Evolutionary conservation across 2,888 invertebrate species (phyloP).

Genomic region (Drosophila yooni): DNA sequence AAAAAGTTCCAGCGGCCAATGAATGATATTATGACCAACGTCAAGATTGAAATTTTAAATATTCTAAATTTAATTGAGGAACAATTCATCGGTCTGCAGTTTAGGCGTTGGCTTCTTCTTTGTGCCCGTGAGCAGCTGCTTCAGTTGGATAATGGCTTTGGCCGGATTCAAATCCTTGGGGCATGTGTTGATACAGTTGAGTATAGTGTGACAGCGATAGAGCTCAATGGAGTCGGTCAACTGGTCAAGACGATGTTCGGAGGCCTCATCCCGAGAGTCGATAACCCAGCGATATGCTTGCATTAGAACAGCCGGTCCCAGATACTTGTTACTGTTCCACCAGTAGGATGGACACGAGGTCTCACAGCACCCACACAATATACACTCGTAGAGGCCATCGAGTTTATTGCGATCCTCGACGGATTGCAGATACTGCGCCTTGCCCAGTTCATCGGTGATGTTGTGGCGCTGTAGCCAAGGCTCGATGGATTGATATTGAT

Average conservation of each 20-base stretch:
- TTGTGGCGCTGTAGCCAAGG: slow-evolving; percentile 94
- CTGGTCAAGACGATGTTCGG: slow-evolving; percentile 90
- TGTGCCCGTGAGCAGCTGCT: slow-evolving; percentile 93
- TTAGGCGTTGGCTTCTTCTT: slow-evolving; percentile 91
- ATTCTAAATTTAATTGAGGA: slow-evolving; percentile 47
- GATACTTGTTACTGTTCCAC: slow-evolving; percentile 99
- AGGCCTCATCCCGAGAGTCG: slow-evolving; percentile 95
- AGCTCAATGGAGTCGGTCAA: slow-evolving; percentile 95
- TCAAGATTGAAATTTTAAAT: neutral
- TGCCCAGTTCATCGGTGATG: slow-evolving; percentile 86
- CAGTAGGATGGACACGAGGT: slow-evolving; percentile 99
- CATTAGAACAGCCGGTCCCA: slow-evolving; percentile 99
- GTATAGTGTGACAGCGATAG: slow-evolving; percentile 97
- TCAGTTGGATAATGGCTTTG: slow-evolving; percentile 96
- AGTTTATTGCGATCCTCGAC: slow-evolving; percentile 94
- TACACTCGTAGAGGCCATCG: slow-evolving; percentile 98
- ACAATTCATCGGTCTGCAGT: slow-evolving; percentile 88
- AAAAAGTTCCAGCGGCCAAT: neutral
- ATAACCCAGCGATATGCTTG: slow-evolving; percentile 99
- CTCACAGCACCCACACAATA: slow-evolving; percentile 98
- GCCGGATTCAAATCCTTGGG: slow-evolving; percentile 99
- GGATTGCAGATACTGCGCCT: slow-evolving; percentile 93
- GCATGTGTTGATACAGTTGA: slow-evolving; percentile 97
- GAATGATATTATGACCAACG: neutral
- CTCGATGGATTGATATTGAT: slow-evolving; percentile 96